A percentile compares a stretch with the other conserved stretches of the same genome.
Evolutionary conservation across 53 echinoderm and acorn worm genomes (phyloP).

Genomic region (Paracentrotus lividus): DNA sequence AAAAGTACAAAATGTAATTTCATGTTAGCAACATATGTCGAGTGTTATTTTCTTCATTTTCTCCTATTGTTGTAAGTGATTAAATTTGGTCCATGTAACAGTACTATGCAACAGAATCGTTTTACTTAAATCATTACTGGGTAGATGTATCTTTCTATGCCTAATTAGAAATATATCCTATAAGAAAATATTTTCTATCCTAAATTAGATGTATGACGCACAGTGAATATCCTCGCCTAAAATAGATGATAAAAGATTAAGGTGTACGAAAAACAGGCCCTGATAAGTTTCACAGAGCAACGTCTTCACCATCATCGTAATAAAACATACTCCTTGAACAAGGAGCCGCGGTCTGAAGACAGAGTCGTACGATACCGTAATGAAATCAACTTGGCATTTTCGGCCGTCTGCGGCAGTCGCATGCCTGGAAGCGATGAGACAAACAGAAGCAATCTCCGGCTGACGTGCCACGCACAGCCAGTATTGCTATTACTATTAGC

Average conservation of each 20-base stretch:
- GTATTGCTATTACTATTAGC: slow-evolving; percentile 31
- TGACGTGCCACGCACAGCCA: slow-evolving; percentile 38
- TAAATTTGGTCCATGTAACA: no score
- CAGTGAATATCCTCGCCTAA: background rate
- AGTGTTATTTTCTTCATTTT: no score
- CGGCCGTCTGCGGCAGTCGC: slow-evolving; percentile 46
- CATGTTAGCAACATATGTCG: no score
- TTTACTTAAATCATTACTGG: no score
- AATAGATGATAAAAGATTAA: slow-evolving; percentile 1
- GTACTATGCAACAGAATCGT: no score
- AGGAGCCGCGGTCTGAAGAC: slow-evolving; percentile 33
- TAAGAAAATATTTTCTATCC: background rate
- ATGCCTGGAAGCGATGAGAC: slow-evolving; percentile 21
- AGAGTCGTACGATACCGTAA: slow-evolving; percentile 39
- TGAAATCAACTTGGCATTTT: slow-evolving; percentile 65
- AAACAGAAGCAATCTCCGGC: slow-evolving; percentile 27
- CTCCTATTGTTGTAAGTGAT: no score
- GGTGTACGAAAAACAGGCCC: slow-evolving; percentile 8
- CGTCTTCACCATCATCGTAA: background rate
- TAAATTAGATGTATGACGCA: background rate
- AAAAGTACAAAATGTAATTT: no score
- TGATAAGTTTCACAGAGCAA: slow-evolving; percentile 39
- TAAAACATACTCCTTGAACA: slow-evolving; percentile 11
- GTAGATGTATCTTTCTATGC: no score
- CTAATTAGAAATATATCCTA: no score